phyloP scores from a whole-genome alignment of 2,888 invertebrate species.

The Cerastis rubricosa region DNA sequence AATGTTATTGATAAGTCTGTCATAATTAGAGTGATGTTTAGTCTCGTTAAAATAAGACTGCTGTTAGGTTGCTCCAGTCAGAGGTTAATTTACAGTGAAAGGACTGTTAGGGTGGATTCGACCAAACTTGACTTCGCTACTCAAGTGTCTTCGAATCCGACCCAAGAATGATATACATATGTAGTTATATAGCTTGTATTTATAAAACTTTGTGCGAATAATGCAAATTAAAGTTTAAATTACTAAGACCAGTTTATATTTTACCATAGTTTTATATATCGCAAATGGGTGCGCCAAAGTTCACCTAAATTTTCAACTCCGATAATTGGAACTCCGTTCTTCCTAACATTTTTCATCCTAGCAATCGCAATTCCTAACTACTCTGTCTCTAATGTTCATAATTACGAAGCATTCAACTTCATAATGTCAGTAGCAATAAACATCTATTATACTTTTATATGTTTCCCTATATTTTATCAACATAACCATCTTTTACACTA shows the following conservation, averaged over 20 bases:
- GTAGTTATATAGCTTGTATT: slow-evolving; percentile 26
- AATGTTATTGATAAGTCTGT: neutral
- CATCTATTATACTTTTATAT: too few species aligned
- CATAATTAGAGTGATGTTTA: neutral
- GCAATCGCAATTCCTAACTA: too few species aligned
- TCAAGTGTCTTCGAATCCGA: slow-evolving; percentile 12
- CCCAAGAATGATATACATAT: slow-evolving; percentile 29
- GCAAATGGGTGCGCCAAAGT: too few species aligned
- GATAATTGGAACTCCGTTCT: too few species aligned
- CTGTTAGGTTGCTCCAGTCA: neutral
- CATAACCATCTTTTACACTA: too few species aligned
- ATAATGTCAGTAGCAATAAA: too few species aligned
- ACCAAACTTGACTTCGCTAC: neutral
- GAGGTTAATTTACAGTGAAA: neutral
- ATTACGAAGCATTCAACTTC: too few species aligned
- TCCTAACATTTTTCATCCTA: too few species aligned
- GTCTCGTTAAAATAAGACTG: neutral
- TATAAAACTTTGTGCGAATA: slow-evolving; percentile 52
- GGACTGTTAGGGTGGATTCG: neutral
- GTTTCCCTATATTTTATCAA: too few species aligned
- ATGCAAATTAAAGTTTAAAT: slow-evolving; percentile 66
- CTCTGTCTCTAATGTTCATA: too few species aligned
- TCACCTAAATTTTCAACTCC: too few species aligned
- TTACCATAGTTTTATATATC: slow-evolving; percentile 34
- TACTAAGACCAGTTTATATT: slow-evolving; percentile 52